A percentile compares a stretch with the other conserved stretches of the same genome.
phyloP scores from a whole-genome alignment of 2,888 invertebrate genomes.

The Ophion ventricosus region DNA sequence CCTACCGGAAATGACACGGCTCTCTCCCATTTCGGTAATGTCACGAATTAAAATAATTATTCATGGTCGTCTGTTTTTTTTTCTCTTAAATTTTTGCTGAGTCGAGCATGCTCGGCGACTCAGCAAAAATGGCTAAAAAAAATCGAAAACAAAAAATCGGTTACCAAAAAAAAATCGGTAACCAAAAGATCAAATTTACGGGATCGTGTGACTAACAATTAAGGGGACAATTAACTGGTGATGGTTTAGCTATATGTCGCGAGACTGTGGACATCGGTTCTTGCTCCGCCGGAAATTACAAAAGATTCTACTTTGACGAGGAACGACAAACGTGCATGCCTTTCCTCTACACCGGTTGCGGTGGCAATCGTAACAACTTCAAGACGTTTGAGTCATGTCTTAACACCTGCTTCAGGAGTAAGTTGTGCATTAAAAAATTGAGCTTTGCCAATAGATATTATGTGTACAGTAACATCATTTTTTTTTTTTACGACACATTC shows the following conservation, averaged over 20 bases:
- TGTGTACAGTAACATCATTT: not conserved
- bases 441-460: not conserved
- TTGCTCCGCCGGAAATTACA: slow-evolving; percentile 84
- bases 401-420: slow-evolving; percentile 85
- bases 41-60: not conserved
- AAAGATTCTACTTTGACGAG: slow-evolving; percentile 91
- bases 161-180: not conserved
- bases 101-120: not conserved
- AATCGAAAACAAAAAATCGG: not conserved
- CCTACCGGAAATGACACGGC: slow-evolving; percentile 81
- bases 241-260: slow-evolving; percentile 86
- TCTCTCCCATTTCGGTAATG: slow-evolving; percentile 79
- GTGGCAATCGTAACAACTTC: slow-evolving; percentile 94
- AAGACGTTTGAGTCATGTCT: slow-evolving; percentile 89
- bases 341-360: slow-evolving; percentile 94
- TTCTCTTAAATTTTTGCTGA: not conserved
- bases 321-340: slow-evolving; percentile 88
- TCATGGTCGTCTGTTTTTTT: not conserved
- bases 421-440: slow-evolving; percentile 70
- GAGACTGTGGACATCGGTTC: slow-evolving; percentile 87
- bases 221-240: slow-evolving; percentile 55
- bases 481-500: not conserved
- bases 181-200: not conserved
- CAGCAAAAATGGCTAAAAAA: not conserved
- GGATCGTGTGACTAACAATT: slow-evolving; percentile 18